These are phyloP conservation scores for Peromyscus melanophrys DNA, from an alignment of 2,797 vertebrate genomes.

Conservation along the genomic window DNA sequence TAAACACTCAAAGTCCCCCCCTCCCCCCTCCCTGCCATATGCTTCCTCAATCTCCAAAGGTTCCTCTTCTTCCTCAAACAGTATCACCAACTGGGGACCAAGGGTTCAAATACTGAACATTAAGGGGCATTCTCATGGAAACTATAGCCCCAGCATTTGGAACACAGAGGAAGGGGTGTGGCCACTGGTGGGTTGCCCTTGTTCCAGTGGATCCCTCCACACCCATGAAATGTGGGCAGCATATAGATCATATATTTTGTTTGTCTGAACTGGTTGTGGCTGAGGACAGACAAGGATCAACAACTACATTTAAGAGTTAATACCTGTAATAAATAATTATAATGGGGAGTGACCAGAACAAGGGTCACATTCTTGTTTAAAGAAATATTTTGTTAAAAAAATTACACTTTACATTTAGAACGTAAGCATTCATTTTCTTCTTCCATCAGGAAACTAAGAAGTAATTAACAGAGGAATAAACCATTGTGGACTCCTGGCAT, in stretches of 20 bases:
- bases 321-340: neutral
- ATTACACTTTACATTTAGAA: conserved; percentile 55
- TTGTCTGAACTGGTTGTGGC: neutral
- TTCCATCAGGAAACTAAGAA: conserved; percentile 32
- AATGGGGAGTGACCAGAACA: conserved; percentile 5
- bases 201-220: neutral
- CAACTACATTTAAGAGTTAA: neutral
- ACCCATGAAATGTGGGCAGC: neutral
- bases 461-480: conserved; percentile 2
- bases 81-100: neutral
- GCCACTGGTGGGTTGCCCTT: neutral
- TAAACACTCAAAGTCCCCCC: too few relatives aligned
- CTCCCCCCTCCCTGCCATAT: too few relatives aligned
- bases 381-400: conserved; percentile 41
- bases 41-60: neutral
- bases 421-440: conserved; percentile 18
- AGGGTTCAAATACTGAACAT: too few relatives aligned
- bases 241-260: neutral
- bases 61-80: neutral
- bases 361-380: neutral
- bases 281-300: neutral
- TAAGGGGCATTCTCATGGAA: neutral
- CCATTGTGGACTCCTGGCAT: neutral
- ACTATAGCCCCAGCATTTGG: neutral
- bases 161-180: neutral